These are phyloP conservation scores for Callipepla californica DNA, from an alignment of 2,113 vertebrate genomes.

Conservation along the genomic window DNA sequence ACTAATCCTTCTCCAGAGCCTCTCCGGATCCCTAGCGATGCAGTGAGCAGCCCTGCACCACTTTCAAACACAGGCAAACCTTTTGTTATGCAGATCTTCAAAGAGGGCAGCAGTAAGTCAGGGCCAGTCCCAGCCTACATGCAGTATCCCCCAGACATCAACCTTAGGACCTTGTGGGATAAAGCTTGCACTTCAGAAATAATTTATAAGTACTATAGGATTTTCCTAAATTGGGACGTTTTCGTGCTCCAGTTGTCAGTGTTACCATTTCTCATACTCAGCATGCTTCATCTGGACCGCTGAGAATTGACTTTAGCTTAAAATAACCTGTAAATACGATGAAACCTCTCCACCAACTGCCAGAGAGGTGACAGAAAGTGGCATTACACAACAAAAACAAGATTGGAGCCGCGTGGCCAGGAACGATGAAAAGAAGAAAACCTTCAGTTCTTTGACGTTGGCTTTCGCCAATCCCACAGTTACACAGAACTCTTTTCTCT, in stretches of 20 bases:
- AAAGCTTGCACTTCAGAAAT: too few species aligned
- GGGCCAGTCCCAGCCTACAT: too few species aligned
- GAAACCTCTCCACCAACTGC: background rate
- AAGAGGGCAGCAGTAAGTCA: too few species aligned
- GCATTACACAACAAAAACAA: conserved; percentile 7
- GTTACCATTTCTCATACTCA: conserved; percentile 8
- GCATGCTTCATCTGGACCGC: background rate
- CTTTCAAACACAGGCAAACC: too few species aligned
- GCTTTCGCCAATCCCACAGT: background rate
- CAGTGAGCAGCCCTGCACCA: too few species aligned
- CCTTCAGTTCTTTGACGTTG: too few species aligned
- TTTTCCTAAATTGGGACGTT: conserved; percentile 35
- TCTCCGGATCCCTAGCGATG: too few species aligned
- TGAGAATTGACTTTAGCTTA: conserved; percentile 43
- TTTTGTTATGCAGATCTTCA: too few species aligned
- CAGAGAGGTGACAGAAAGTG: background rate
- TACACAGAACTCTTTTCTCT: background rate
- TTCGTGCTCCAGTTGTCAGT: conserved; percentile 10
- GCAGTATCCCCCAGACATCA: too few species aligned
- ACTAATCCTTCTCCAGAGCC: too few species aligned
- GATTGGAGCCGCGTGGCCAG: background rate
- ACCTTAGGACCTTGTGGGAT: too few species aligned
- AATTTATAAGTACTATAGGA: too few species aligned
- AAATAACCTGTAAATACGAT: conserved; percentile 39
- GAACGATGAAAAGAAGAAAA: background rate